Evolutionary conservation across 2,888 invertebrate genomes (phyloP), one percentile per base, ranked within the genome.

Genomic region (Sialis lutaria): DNA sequence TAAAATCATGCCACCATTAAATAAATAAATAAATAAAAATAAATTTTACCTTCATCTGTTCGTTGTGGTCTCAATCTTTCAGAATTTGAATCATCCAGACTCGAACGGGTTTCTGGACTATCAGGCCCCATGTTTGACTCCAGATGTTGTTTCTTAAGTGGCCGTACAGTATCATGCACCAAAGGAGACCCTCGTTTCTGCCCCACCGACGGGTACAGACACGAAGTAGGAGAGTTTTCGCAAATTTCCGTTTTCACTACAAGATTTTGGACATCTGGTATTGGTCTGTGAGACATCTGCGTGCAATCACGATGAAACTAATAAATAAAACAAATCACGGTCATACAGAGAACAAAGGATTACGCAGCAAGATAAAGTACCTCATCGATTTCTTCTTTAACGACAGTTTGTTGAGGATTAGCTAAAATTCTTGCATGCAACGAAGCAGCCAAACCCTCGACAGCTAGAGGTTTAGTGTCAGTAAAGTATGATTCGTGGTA

Each of bases 371-470:
- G 2, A 22, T 2, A 22, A 44, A 44, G 45, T 7, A 46, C 45
- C 40, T 53, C 53, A 41, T 57, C 56, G 30, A 56, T 50, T 53
- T 65, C 64, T 54, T 65, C 64, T 52, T 65, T 66, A 5, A 48
- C 46, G 34, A 64, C 53, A 50, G 47, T 51, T 49, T n/a, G 34
- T 67, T 67, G 75, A 64, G 67, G 75, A 55, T 68, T 72, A 42
- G 77, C 77, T 47, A 87, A 70, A 54, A 87, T 82, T 54, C 86
- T 75, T 49, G 83, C 84, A 60, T 87, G 87, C 52, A 88, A 65
- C 47, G 85, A 85, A 45, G 87, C 88, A 30, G 89, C 88, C 50
- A 89, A 63, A 49, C 89, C 87, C 75, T 74, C 74, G 7, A 47
- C 47, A 5, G 47, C 42, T 31, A 47, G 10, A 59, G 73, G 67